These are phyloP conservation scores for Ochropacha duplaris DNA, from an alignment of 2,888 invertebrate species.

Conservation along the genomic window DNA sequence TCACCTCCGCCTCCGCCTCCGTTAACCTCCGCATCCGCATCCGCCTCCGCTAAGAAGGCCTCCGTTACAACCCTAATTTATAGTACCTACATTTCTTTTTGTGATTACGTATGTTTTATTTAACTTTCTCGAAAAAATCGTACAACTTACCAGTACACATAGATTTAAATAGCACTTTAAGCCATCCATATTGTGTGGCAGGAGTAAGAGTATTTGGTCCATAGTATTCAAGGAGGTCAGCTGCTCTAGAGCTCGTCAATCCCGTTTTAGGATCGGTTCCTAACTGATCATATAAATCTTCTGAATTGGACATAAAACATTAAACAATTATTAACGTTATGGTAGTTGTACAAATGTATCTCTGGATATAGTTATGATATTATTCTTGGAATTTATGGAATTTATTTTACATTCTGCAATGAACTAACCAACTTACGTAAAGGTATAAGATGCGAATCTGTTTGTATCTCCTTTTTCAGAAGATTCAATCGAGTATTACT, in stretches of 20 bases:
- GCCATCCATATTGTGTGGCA: conserved; percentile 88
- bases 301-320: conserved; percentile 34
- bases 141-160: conserved; percentile 61
- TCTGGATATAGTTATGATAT: no score
- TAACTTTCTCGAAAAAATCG: not conserved
- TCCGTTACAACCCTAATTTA: no score
- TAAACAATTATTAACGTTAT: no score
- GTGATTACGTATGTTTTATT: no score
- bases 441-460: conserved; percentile 79
- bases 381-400: no score
- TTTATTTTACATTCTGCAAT: not conserved
- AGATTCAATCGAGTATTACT: conserved; percentile 78
- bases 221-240: conserved; percentile 80
- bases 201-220: conserved; percentile 90
- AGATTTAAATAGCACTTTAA: conserved; percentile 80
- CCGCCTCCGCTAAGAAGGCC: no score
- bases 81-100: no score
- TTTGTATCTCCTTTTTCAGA: conserved; percentile 83
- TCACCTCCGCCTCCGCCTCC: no score
- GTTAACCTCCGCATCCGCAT: no score
- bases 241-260: conserved; percentile 83
- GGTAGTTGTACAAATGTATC: no score
- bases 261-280: conserved; percentile 77
- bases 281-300: conserved; percentile 51
- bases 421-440: conserved; percentile 54